Conservation (phyloP, 2,113 vertebrate genomes). For the Galbula dea region DNA sequence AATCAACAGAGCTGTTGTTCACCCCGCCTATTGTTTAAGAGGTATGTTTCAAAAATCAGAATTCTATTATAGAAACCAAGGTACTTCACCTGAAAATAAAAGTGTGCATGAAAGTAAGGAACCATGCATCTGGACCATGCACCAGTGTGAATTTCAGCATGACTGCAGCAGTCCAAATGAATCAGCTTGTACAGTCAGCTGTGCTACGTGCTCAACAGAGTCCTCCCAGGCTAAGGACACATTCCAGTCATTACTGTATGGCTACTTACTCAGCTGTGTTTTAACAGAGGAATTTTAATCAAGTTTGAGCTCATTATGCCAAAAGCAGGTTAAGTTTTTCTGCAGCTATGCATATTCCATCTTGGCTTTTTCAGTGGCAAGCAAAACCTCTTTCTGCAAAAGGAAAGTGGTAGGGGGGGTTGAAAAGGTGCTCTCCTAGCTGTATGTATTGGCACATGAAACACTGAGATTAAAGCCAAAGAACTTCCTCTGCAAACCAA, state of each 20-base stretch:
- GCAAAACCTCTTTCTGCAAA: neutral
- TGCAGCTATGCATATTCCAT: neutral
- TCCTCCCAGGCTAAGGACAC: neutral
- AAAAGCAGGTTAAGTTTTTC: neutral
- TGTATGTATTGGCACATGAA: neutral
- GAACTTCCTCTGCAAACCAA: neutral
- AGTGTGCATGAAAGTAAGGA: neutral
- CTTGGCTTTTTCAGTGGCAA: neutral
- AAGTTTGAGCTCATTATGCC: conserved; percentile 39
- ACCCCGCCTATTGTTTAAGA: neutral
- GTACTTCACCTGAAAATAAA: neutral
- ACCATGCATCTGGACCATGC: neutral
- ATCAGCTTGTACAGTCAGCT: neutral
- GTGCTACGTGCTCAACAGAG: neutral
- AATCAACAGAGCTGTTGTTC: neutral
- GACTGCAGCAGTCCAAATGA: neutral
- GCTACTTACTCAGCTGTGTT: conserved; percentile 5
- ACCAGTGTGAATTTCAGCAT: neutral
- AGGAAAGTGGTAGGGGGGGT: neutral
- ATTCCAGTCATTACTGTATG: conserved; percentile 12
- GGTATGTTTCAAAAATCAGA: neutral
- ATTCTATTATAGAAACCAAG: neutral
- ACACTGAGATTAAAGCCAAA: neutral
- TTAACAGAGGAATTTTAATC: conserved; percentile 40
- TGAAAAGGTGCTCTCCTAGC: neutral